Evolutionary conservation across 2,113 vertebrate species (phyloP), one percentile per base, ranked within the genome.

Genomic region (Sphaerodactylus townsendi): DNA sequence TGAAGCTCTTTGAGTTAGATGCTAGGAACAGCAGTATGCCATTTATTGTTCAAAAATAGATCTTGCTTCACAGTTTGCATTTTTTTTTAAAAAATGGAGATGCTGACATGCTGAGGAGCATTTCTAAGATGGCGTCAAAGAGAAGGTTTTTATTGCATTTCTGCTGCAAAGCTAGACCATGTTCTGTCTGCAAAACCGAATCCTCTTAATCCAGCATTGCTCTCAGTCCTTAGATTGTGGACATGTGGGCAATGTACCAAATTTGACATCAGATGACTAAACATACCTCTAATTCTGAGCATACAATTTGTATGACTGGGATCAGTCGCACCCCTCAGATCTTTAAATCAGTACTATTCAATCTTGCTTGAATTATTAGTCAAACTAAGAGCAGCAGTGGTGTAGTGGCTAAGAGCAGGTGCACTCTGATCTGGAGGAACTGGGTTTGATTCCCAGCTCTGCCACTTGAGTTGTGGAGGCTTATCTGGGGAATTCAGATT

Each of bases 51-150:
- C 11, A 53, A 13, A 62, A 59, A 17, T 21, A 39, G 19, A 77
- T 17, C 37, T 28, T 62, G 35, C 25, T 25, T 64, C 37, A 81
- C 77, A 87, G 76, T 82, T 75, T 71, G 85, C 59, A 69, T 82
- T 82, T 62, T 35, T 39, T 74, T 37, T 41, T 5, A 2, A 59
- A 62, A 3, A 41, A 28, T 10, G 9, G 1, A 69, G n/a, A 0
- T 50, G 78, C 65, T 19, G 8, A 33, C 21, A 69, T 4, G 7
- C 77, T 82, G 86, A 56, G 82, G 33, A 75, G 37, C 10, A 39
- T 37, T 37, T 44, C 69, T 3, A 10, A 39, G 25, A 83, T 39
- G 5, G 80, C 28, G 48, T 85, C 59, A 86, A 53, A 83, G 82
- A 41, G 37, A 5, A 75, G 3, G 7, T 77, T 13, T 73, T 1